phyloP scores from a whole-genome alignment of 2,888 invertebrate species.

The Dolomedes plantarius region DNA sequence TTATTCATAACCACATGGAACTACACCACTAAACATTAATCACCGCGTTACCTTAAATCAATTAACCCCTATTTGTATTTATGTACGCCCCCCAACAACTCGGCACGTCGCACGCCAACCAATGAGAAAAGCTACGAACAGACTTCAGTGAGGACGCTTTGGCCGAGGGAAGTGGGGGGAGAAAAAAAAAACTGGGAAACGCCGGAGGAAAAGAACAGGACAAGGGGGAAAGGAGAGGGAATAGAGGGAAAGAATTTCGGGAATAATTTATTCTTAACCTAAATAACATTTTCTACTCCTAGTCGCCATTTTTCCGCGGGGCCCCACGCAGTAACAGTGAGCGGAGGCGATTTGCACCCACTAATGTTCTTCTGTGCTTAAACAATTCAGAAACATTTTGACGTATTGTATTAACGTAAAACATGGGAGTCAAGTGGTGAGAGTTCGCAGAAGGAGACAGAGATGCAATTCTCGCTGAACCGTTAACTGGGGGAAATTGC shows the following conservation, averaged over 20 bases:
- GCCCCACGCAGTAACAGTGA: neutral
- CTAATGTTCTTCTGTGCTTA: slow-evolving; percentile 53
- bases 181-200: slow-evolving; percentile 2
- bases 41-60: neutral
- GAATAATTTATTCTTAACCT: slow-evolving; percentile 71
- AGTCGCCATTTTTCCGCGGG: slow-evolving; percentile 39
- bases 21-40: neutral
- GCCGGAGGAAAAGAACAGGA: neutral
- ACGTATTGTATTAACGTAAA: too few species aligned
- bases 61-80: slow-evolving; percentile 20
- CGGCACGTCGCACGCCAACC: slow-evolving; percentile 32
- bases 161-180: neutral
- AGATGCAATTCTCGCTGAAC: too few species aligned
- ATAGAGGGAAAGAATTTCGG: slow-evolving; percentile 37
- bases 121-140: slow-evolving; percentile 48
- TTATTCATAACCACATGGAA: neutral
- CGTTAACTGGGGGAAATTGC: too few species aligned
- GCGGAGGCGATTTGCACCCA: slow-evolving; percentile 24
- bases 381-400: too few species aligned
- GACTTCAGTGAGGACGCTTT: slow-evolving; percentile 11
- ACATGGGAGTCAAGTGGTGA: too few species aligned
- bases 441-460: too few species aligned
- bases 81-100: slow-evolving; percentile 18
- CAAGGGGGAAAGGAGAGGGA: slow-evolving; percentile 5
- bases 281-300: slow-evolving; percentile 64